phyloP scores from a whole-genome alignment of 1,140 invertebrate species.

The Episyrphus balteatus region DNA sequence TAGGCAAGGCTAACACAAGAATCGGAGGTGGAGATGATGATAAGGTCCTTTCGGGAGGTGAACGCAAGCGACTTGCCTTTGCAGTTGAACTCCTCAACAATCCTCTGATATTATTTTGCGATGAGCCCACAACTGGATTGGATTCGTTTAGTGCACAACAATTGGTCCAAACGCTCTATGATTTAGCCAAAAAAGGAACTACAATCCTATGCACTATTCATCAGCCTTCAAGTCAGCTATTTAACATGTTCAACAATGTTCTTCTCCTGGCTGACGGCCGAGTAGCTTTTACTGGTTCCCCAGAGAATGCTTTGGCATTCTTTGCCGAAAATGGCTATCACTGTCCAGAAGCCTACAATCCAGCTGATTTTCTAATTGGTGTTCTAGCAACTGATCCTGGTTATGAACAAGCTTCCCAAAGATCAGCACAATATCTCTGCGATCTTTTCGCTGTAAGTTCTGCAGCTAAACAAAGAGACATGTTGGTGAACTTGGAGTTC shows the following conservation, averaged over 20 bases:
- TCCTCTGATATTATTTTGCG: conserved; percentile 86
- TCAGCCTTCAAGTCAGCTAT: conserved; percentile 90
- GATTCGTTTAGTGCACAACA: conserved; percentile 88
- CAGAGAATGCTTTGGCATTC: conserved; percentile 60
- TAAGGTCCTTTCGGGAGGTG: conserved; percentile 88
- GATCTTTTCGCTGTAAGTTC: conserved; percentile 66
- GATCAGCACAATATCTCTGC: conserved; percentile 58
- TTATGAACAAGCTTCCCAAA: conserved; percentile 51
- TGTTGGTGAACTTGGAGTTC: conserved; percentile 53
- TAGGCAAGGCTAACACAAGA: conserved; percentile 52
- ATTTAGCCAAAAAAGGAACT: conserved; percentile 54
- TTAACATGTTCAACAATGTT: conserved; percentile 76
- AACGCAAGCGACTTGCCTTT: conserved; percentile 85
- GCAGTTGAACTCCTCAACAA: conserved; percentile 89
- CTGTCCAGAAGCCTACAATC: conserved; percentile 77
- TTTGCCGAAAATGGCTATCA: conserved; percentile 69
- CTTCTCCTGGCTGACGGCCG: conserved; percentile 81
- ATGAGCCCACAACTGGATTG: conserved; percentile 90
- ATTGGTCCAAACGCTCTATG: conserved; percentile 62
- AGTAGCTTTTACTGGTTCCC: conserved; percentile 75
- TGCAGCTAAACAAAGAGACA: conserved; percentile 59
- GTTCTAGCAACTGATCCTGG: conserved; percentile 71
- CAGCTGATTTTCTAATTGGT: conserved; percentile 84
- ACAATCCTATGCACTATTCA: conserved; percentile 94
- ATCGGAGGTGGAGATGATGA: conserved; percentile 61